Evolutionary conservation across 1,140 invertebrate genomes (phyloP).

Genomic region (Metopolophium dirhodum): DNA sequence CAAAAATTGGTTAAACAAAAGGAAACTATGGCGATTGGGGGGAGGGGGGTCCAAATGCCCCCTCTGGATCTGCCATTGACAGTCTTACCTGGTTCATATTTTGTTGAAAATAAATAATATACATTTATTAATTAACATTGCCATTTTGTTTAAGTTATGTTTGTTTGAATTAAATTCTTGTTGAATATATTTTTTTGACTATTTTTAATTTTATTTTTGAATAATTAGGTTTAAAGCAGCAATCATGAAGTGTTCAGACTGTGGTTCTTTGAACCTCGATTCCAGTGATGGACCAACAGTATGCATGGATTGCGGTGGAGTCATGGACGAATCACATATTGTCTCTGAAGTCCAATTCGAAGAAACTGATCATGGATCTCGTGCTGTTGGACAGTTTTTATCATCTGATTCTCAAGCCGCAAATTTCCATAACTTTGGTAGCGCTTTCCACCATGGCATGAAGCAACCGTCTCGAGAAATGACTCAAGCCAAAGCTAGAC

Average conservation of each 20-base stretch:
- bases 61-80: no score
- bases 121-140: not conserved
- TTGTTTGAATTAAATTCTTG: not conserved
- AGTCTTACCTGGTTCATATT: not conserved
- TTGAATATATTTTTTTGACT: not conserved
- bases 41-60: no score
- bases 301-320: conserved; percentile 94
- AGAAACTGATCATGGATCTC: conserved; percentile 85
- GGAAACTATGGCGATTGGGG: no score
- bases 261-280: conserved; percentile 93
- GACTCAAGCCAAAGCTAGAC: conserved; percentile 85
- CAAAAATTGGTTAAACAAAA: no score
- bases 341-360: conserved; percentile 96
- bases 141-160: not conserved
- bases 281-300: conserved; percentile 91
- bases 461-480: conserved; percentile 89
- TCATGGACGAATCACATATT: conserved; percentile 94
- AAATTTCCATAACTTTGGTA: conserved; percentile 74
- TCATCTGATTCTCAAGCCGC: conserved; percentile 85
- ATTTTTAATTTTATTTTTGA: not conserved
- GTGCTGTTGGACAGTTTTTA: conserved; percentile 91
- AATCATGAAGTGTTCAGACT: conserved; percentile 83
- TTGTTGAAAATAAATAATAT: not conserved
- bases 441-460: conserved; percentile 79
- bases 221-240: conserved; percentile 59